These are phyloP conservation scores for Amblyteles armatorius DNA, from an alignment of 2,888 invertebrate species.

Conservation along the genomic window DNA sequence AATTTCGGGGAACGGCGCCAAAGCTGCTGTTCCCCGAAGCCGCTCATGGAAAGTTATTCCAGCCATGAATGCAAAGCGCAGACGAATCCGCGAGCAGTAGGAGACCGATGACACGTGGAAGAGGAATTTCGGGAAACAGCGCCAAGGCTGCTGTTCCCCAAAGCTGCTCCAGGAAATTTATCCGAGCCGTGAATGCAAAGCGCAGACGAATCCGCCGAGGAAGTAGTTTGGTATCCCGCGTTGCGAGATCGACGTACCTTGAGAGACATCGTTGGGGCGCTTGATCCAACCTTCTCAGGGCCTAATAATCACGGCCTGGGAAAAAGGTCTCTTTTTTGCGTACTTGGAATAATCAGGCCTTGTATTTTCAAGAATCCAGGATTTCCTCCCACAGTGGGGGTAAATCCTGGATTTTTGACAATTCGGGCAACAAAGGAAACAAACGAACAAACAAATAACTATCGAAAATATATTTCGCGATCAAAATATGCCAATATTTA, in stretches of 20 bases:
- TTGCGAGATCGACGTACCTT: not conserved
- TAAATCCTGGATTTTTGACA: not conserved
- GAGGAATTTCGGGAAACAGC: constrained; percentile 51
- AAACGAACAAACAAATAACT: too few species aligned
- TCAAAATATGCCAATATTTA: constrained; percentile 23
- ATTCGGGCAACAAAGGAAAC: not conserved
- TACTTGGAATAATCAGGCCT: not conserved
- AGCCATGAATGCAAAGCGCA: constrained; percentile 2
- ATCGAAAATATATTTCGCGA: not conserved
- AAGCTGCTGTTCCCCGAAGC: not conserved
- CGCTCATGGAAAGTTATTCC: constrained; percentile 16
- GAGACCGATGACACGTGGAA: constrained; percentile 59
- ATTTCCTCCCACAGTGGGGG: too few species aligned
- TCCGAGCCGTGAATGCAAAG: constrained; percentile 1
- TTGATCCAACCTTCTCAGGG: not conserved
- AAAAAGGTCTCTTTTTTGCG: not conserved
- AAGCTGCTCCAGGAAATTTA: constrained; percentile 10
- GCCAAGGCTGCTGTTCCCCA: too few species aligned
- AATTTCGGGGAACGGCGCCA: constrained; percentile 42
- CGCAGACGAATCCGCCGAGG: not conserved
- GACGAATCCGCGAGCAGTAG: constrained; percentile 5
- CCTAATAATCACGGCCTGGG: not conserved
- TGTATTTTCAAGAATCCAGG: too few species aligned
- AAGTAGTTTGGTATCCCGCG: not conserved
- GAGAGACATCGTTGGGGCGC: not conserved